Evolutionary conservation across 1,140 invertebrate species (phyloP).

Genomic region (Drosophila simulans): DNA sequence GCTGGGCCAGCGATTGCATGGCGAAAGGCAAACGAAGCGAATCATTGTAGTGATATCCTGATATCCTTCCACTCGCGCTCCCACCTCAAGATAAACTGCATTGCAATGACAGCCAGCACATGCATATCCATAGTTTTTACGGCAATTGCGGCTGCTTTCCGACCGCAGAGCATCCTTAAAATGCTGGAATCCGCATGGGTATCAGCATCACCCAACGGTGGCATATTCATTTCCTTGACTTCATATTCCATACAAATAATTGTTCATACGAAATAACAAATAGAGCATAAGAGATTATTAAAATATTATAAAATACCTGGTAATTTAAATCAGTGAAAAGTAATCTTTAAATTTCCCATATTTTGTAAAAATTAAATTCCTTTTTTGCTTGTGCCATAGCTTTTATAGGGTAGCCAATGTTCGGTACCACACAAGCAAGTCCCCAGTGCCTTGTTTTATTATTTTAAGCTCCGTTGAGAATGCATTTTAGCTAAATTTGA

Average conservation of each 20-base stretch:
- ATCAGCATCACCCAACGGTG: background rate
- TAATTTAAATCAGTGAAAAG: no score
- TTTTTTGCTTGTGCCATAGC: no score
- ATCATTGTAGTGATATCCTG: slow-evolving; percentile 60
- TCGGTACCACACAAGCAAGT: background rate
- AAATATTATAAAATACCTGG: no score
- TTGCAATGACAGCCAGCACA: slow-evolving; percentile 49
- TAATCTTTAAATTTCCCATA: no score
- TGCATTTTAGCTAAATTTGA: slow-evolving; percentile 56
- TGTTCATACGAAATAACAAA: no score
- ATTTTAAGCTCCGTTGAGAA: slow-evolving; percentile 41
- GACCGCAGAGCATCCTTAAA: slow-evolving; percentile 3
- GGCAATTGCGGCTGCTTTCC: slow-evolving; percentile 5
- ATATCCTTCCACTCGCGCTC: slow-evolving; percentile 24
- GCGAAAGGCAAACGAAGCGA: slow-evolving; percentile 40
- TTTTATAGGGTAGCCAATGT: slow-evolving; percentile 6
- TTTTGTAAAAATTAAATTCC: no score
- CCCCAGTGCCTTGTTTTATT: slow-evolving; percentile 4
- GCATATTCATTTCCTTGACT: background rate
- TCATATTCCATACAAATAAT: background rate
- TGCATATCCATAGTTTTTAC: slow-evolving; percentile 43
- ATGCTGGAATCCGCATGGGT: background rate
- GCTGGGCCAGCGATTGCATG: slow-evolving; percentile 46
- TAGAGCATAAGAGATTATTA: no score
- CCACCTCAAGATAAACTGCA: slow-evolving; percentile 68